A percentile compares a stretch with the other conserved stretches of the same genome.
Evolutionary conservation across 2,113 vertebrate genomes (phyloP).

Genomic region (Rhea americana): DNA sequence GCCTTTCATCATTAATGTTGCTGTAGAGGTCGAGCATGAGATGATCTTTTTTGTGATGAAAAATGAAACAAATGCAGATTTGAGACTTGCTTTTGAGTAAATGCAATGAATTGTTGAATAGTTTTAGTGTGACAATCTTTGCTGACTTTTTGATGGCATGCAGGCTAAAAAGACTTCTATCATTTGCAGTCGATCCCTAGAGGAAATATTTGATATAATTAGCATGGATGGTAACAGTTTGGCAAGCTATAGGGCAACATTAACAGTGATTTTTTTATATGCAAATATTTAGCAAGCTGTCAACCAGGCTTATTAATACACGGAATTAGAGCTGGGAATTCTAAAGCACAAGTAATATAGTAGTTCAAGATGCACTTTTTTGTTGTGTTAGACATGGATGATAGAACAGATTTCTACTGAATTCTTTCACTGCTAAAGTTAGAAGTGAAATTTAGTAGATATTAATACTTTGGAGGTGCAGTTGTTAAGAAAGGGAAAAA

Average conservation of each 20-base stretch:
- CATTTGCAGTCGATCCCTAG: constrained; percentile 28
- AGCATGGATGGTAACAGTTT: constrained; percentile 37
- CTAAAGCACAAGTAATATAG: neutral
- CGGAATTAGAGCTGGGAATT: neutral
- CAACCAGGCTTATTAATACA: constrained; percentile 37
- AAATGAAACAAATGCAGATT: neutral
- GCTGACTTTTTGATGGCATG: constrained; percentile 27
- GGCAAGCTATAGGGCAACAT: constrained; percentile 24
- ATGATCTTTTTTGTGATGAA: neutral
- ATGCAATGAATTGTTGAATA: neutral
- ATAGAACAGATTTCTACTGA: constrained; percentile 29
- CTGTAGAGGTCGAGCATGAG: neutral
- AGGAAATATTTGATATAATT: constrained; percentile 48
- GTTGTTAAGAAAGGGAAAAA: neutral
- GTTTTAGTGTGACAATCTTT: neutral
- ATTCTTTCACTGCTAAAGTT: constrained; percentile 22
- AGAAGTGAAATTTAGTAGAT: constrained; percentile 1
- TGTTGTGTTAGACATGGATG: constrained; percentile 9
- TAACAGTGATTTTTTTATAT: constrained; percentile 24
- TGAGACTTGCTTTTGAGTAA: constrained; percentile 14
- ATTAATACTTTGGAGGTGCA: constrained; percentile 17
- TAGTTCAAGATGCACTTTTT: constrained; percentile 7
- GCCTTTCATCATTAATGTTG: neutral
- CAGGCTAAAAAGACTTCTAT: neutral
- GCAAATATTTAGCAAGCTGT: constrained; percentile 57